Base-by-base conservation (phyloP, 2,888 invertebrate species). In the Urechis unicinctus region DNA sequence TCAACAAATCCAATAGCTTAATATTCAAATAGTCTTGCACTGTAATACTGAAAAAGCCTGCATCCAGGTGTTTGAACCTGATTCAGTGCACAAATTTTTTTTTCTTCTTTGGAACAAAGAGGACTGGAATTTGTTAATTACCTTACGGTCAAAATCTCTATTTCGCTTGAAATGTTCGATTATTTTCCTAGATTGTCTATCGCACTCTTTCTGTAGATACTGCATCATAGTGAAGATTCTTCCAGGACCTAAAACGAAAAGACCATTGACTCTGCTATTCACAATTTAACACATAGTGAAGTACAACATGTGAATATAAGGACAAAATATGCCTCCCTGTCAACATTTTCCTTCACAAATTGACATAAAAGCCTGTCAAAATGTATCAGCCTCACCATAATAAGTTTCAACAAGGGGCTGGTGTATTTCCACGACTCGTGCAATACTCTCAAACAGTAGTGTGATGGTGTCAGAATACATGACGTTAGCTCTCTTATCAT, bases 401-500 rank as follows among this genome's bases (percentile, higher is more conserved):
- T 88, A 91, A 1, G 88, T 88, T 74, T 93, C 91, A 30, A 94
- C 85, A 29, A 92, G 83, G 0, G 92, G 91, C 68, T 92, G 90
- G 78, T 92, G 89, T 3, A 88, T 85, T 78, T 93, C 91, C 29
- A 93, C 82, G 5, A 89, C 84, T 57, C 88, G 81, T 1, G 91
- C 91, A 56, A 92, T 85, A 29, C 87, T 87, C 77, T 94, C 93
- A 75, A 92, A 88, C 55, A 94, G 79, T 48, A 88, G 80, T 0
- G 89, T 91, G 61, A 92, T 78, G 0, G 89, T 86, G 69, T 94
- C 93, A 0, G 92, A 89, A 80, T 86, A 93, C 45, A 90, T 83
- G 24, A 92, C 85, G 65, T 84, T 83, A 17, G 86, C 82, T 60
- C 91, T 81, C 69, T 87, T 87, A 68, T 90, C 89, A 52, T 74